These are phyloP conservation scores for Cheilosia vulpina DNA, from an alignment of 2,888 invertebrate species.

Conservation along the genomic window DNA sequence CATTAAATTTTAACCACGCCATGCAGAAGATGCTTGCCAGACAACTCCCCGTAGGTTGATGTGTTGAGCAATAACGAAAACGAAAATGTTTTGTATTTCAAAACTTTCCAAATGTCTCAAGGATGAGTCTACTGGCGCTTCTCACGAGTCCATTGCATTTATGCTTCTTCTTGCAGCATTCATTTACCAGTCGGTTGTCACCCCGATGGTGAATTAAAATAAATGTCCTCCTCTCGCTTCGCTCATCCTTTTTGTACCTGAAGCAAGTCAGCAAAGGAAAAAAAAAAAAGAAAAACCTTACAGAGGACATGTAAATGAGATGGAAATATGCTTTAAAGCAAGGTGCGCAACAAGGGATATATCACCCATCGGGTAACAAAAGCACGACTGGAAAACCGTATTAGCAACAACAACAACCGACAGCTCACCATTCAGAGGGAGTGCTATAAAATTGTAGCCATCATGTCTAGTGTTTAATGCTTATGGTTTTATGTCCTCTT, in stretches of 20 bases:
- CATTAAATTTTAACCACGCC: conserved; percentile 70
- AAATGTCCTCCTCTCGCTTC: background rate
- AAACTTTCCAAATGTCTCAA: conserved; percentile 55
- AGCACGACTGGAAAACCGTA: conserved; percentile 9
- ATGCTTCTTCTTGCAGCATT: conserved; percentile 30
- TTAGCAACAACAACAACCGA: background rate
- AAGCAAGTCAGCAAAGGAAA: background rate
- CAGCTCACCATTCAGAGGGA: background rate
- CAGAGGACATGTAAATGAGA: conserved; percentile 39
- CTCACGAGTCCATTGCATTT: conserved; percentile 48
- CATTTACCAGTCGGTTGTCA: conserved; percentile 29
- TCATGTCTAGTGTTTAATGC: conserved; percentile 67
- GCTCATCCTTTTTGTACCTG: background rate
- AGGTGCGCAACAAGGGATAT: conserved; percentile 48
- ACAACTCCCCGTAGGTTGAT: background rate
- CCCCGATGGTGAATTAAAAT: conserved; percentile 9
- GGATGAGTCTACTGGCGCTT: conserved; percentile 53
- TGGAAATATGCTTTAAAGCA: conserved; percentile 44
- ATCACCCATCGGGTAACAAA: conserved; percentile 14
- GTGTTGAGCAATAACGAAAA: conserved; percentile 2
- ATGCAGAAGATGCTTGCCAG: background rate
- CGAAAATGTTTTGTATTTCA: conserved; percentile 12
- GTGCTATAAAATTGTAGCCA: conserved; percentile 45
- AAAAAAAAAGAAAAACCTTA: background rate
- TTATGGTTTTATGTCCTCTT: conserved; percentile 45